These are phyloP conservation scores for Palythoa heliodiscus DNA, from an alignment of 92 coral and sea anemone genomes.

Conservation along the genomic window DNA sequence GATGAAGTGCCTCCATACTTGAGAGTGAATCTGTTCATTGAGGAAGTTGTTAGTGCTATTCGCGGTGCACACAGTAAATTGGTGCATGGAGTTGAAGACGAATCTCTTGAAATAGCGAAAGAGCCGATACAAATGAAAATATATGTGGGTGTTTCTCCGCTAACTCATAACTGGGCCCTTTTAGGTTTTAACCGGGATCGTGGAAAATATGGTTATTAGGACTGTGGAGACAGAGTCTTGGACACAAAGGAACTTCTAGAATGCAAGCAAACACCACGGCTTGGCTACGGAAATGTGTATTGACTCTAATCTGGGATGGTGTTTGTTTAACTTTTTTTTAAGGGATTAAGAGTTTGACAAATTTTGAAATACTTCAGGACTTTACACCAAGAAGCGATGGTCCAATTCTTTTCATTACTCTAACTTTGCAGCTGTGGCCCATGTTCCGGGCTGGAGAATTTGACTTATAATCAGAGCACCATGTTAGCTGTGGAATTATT, in stretches of 20 bases:
- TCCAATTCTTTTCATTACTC: neutral
- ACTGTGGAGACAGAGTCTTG: neutral
- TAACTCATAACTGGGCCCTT: conserved; percentile 85
- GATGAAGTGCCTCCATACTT: conserved; percentile 65
- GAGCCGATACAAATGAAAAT: conserved; percentile 90
- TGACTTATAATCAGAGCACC: neutral
- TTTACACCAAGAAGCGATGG: neutral
- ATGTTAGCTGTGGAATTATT: neutral
- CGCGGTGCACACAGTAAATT: conserved; percentile 68
- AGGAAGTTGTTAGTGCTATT: conserved; percentile 64
- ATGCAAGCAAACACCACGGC: neutral
- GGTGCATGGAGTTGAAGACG: conserved; percentile 71
- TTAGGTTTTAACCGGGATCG: conserved; percentile 92
- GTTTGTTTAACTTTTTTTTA: too few relatives aligned
- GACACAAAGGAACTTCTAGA: neutral
- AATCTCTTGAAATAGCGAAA: conserved; percentile 74
- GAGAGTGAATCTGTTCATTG: conserved; percentile 71
- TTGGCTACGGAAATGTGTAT: neutral
- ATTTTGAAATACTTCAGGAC: neutral
- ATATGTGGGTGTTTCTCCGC: conserved; percentile 88
- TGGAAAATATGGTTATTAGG: conserved; percentile 80
- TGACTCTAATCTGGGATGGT: neutral
- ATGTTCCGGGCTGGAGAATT: conserved; percentile 62
- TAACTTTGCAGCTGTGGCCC: conserved; percentile 29
- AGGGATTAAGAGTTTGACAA: neutral